A percentile compares a stretch with the other conserved stretches of the same genome.
These are phyloP conservation scores for Melierax canorus DNA, from an alignment of 2,113 vertebrate species.

Conservation along the genomic window DNA sequence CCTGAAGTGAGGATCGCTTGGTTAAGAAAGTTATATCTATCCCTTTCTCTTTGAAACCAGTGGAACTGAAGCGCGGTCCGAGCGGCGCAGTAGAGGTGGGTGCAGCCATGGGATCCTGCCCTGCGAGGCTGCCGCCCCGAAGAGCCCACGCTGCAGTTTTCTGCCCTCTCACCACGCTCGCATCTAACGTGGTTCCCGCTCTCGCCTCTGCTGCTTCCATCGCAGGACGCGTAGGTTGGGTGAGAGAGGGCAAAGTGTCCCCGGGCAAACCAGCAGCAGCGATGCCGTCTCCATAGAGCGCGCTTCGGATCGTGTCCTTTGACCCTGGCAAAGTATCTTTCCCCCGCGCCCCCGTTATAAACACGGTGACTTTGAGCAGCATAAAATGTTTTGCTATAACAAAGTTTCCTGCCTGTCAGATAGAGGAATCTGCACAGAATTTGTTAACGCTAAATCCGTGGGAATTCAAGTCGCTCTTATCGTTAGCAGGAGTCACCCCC, in stretches of 20 bases:
- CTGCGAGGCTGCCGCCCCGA: not conserved
- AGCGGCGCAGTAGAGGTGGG: not conserved
- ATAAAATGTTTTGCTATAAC: not conserved
- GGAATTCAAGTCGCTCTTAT: not conserved
- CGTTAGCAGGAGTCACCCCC: not conserved
- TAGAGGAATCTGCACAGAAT: not conserved
- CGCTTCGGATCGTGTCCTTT: not conserved
- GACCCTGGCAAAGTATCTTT: not conserved
- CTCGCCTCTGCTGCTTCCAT: not conserved
- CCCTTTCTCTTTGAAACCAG: not conserved
- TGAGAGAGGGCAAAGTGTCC: too few species aligned
- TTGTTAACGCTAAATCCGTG: not conserved
- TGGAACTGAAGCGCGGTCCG: not conserved
- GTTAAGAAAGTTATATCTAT: not conserved
- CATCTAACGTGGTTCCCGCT: too few species aligned
- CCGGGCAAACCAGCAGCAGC: not conserved
- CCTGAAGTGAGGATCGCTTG: not conserved
- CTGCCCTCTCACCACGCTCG: not conserved
- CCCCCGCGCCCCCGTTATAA: rapidly evolving
- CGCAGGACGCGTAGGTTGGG: rapidly evolving
- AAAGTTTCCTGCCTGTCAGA: not conserved
- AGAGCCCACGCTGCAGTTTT: not conserved
- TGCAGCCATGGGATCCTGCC: not conserved
- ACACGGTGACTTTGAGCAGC: not conserved
- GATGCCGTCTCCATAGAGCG: rapidly evolving